Evolutionary conservation across 1,140 invertebrate genomes (phyloP).

Genomic region (Heliconius himera): DNA sequence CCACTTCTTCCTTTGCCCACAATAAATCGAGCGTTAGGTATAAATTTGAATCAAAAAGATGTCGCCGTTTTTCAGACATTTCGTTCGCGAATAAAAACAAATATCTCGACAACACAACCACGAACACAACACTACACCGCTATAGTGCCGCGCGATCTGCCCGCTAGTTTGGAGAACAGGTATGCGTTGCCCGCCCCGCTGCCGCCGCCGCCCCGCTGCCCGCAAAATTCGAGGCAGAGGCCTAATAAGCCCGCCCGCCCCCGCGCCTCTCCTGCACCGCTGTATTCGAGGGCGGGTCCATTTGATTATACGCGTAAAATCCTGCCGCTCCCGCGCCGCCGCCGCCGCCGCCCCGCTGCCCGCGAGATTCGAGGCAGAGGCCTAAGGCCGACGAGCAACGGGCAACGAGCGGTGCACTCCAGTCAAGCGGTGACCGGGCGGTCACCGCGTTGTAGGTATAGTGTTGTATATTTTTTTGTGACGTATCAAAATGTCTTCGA

Average conservation of each 20-base stretch:
- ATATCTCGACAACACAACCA: slow-evolving; percentile 39
- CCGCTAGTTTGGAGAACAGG: slow-evolving; percentile 40
- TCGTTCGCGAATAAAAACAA: slow-evolving; percentile 36
- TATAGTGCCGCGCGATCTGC: slow-evolving; percentile 41
- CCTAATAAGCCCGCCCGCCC: too few relatives aligned
- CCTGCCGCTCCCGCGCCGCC: too few relatives aligned
- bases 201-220: slow-evolving; percentile 26
- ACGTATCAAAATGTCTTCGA: neutral
- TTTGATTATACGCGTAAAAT: too few relatives aligned
- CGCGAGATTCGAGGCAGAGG: too few relatives aligned
- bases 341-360: too few relatives aligned
- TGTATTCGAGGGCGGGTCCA: too few relatives aligned
- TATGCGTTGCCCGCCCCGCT: slow-evolving; percentile 27
- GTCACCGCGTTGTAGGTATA: too few relatives aligned
- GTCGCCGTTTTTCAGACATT: slow-evolving; percentile 39
- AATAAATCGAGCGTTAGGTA: slow-evolving; percentile 38
- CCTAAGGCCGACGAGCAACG: too few relatives aligned
- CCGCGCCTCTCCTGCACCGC: too few relatives aligned
- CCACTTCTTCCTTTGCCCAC: slow-evolving; percentile 33
- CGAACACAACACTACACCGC: slow-evolving; percentile 44
- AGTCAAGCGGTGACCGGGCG: too few relatives aligned
- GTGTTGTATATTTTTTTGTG: too few relatives aligned
- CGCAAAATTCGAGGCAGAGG: slow-evolving; percentile 17
- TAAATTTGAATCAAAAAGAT: slow-evolving; percentile 44
- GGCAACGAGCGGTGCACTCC: too few relatives aligned